A percentile compares a stretch with the other conserved stretches of the same genome.
phyloP scores from a whole-genome alignment of 2,888 invertebrate genomes.

The Heteromurus nitidus region DNA sequence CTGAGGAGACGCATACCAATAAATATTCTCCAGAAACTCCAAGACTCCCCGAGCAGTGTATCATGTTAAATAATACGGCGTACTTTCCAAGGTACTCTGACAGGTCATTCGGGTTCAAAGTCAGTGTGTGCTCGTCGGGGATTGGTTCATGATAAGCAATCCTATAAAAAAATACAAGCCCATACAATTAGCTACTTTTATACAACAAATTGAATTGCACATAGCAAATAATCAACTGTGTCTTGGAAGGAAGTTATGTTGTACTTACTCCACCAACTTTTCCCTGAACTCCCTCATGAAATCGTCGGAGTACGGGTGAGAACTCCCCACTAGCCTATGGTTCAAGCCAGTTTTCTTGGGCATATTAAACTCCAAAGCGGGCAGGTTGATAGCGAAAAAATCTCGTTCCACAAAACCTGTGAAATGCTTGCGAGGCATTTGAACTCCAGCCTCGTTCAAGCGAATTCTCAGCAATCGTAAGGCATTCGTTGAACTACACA shows the following conservation, averaged over 20 bases:
- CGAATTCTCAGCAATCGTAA: slow-evolving; percentile 45
- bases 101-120: too few relatives aligned
- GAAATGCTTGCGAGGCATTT: slow-evolving; percentile 9
- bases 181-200: not conserved
- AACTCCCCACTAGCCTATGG: slow-evolving; percentile 22
- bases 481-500: slow-evolving; percentile 32
- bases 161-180: slow-evolving; percentile 28
- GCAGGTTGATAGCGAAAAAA: slow-evolving; percentile 57
- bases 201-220: not conserved
- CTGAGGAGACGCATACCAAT: too few relatives aligned
- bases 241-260: not conserved
- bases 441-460: slow-evolving; percentile 37
- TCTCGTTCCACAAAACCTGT: slow-evolving; percentile 54
- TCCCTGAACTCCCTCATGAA: slow-evolving; percentile 21
- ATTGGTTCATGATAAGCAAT: slow-evolving; percentile 45
- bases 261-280: slow-evolving; percentile 32
- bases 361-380: slow-evolving; percentile 29
- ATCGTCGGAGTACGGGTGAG: slow-evolving; percentile 25
- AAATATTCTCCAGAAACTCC: slow-evolving; percentile 60
- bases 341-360: slow-evolving; percentile 10
- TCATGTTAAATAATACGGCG: slow-evolving; percentile 33
- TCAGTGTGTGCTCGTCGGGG: too few relatives aligned
- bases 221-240: not conserved
- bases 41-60: slow-evolving; percentile 32
- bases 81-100: slow-evolving; percentile 19